These are phyloP conservation scores for Monomorium pharaonis DNA, from an alignment of 1,140 invertebrate species.

Conservation along the genomic window DNA sequence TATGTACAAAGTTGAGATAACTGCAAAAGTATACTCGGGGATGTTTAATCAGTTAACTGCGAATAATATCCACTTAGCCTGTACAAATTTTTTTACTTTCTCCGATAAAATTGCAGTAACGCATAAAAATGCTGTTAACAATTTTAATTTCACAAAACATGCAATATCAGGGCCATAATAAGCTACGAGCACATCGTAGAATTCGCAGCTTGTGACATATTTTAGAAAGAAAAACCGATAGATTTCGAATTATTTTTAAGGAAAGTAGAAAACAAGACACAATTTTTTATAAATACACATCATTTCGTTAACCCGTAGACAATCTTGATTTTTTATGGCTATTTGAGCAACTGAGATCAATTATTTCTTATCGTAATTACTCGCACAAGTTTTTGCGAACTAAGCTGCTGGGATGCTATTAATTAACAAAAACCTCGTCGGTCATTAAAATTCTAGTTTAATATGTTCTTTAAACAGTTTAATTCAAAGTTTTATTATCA, in stretches of 20 bases:
- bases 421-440: constrained; percentile 10
- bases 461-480: neutral
- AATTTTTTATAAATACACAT: neutral
- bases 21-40: neutral
- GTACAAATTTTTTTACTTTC: neutral
- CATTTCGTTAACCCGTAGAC: neutral
- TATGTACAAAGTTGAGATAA: constrained; percentile 27
- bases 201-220: neutral
- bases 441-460: constrained; percentile 26
- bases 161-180: neutral
- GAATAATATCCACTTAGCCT: neutral
- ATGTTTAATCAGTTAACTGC: constrained; percentile 20
- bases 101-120: neutral
- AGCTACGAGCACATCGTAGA: neutral
- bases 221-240: neutral
- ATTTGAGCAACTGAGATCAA: constrained; percentile 7
- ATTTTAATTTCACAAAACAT: neutral
- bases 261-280: neutral
- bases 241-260: neutral
- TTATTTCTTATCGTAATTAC: constrained; percentile 45
- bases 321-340: constrained; percentile 20
- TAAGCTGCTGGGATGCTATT: constrained; percentile 1
- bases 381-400: constrained; percentile 8
- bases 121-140: constrained; percentile 13
- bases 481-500: constrained; percentile 25